Evolutionary conservation across 30 jellyfish, hydroid and myxozoan species (phyloP), one percentile per base, ranked within the genome.

Genomic region (Mastigias papua): DNA sequence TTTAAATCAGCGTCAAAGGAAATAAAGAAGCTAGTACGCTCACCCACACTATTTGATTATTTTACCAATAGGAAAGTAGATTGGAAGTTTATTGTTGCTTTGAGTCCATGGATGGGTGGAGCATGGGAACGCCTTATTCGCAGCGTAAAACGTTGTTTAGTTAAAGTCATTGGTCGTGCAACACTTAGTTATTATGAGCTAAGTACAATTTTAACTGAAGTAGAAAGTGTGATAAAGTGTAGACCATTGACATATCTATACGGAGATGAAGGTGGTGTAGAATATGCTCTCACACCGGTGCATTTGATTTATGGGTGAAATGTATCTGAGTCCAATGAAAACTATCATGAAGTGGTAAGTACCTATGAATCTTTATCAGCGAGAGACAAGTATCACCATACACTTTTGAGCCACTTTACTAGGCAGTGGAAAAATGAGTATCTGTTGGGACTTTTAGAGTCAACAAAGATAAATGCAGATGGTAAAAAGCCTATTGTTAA

Each of bases 101-200:
- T 21, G 33, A 29, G 62, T 42, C 90, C 69, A 9, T 76, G 69
- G 83, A 58, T 50, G 62, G 90, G 81, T 16, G 90, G 90, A 48
- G 90, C 42, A 61, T 80, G 90, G 90, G 81, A 80, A 80, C 50
- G 90, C 20, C 35, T 80, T 11, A 34, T 80, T 31, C 29, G 70
- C 31, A 61, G 90, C 62, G 90, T 80, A 9, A 64, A 80, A 42
- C n/a, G 81, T 33, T 78, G 89, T 31, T 23, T 80, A 22, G 33
- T 61, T 25, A 80, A 62, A 60, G 66, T 80, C 29, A 48, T 80
- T 21, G 90, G 90, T 61, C 69, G 81, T 42, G 48, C 62, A 70
- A 3, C 50, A 17, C 70, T 75, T 21, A 75, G 42, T 22, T 48
- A 75, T 75, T 10, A 16, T 32, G 86, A 75, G 46, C 46, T 42